Evolutionary conservation across 2,888 invertebrate species (phyloP), one percentile per base, ranked within the genome.

Genomic region (Epinotia bilunana): DNA sequence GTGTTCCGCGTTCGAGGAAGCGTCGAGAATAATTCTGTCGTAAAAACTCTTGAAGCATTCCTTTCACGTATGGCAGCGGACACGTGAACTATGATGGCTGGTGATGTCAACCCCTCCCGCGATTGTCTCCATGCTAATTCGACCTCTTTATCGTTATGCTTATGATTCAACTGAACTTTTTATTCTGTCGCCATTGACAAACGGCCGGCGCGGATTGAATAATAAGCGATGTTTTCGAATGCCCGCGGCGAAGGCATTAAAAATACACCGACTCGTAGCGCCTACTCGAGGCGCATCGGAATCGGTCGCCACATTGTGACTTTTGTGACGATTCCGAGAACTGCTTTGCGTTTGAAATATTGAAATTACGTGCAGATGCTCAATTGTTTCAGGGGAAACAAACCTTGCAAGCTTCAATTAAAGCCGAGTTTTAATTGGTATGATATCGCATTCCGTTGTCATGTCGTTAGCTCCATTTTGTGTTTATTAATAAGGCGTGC

Each of bases 81-180:
- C 90, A 91, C 90, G 90, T 90, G 83, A 81, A 82, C 85, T 81
- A 84, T 81, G 85, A 85, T 83, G 85, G 85, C 85, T 87, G 88
- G 89, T 89, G 90, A 88, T 89, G 89, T 88, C 87, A 85, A 83
- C 83, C 84, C 84, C 79, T 81, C 82, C 77, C 79, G 84, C 88
- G 87, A 90, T 90, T 87, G 89, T 88, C 83, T 84, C 84, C 85
- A 91, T 90, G 88, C 86, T 90, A 90, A 89, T 89, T 80, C 79
- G 85, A 88, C 87, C 87, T 84, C 74, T 71, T 77, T 63, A 65
- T 78, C 80, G 79, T 82, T 81, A 85, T 83, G 80, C 82, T 81
- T 83, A 79, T 84, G 79, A 82, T 84, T 82, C 79, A 80, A 80
- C 79, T 77, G 79, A 80, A 82, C 76, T 72, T 87, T 87, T 87